A percentile compares a stretch with the other conserved stretches of the same genome.
Evolutionary conservation across 2,113 vertebrate genomes (phyloP).

Genomic region (Rhea pennata): DNA sequence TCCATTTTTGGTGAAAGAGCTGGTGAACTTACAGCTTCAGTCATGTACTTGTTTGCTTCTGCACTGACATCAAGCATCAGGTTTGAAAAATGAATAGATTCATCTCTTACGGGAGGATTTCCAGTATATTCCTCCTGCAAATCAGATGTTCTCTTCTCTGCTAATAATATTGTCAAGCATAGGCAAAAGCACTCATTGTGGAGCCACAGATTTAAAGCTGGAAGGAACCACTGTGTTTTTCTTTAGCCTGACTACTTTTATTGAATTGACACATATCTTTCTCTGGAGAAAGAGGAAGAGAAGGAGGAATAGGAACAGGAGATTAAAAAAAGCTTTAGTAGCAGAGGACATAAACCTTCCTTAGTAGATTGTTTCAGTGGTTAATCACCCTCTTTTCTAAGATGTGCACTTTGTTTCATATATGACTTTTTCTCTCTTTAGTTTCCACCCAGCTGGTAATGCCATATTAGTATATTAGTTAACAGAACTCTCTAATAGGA

Average conservation of each 20-base stretch:
- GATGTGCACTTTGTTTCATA: background rate
- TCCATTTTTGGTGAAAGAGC: background rate
- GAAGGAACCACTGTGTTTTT: background rate
- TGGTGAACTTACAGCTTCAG: background rate
- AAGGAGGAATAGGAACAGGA: background rate
- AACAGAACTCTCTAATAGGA: background rate
- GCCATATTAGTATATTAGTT: background rate
- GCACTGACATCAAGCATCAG: background rate
- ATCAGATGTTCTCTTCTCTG: background rate
- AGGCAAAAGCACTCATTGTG: background rate
- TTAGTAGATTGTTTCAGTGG: background rate
- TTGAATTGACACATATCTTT: background rate
- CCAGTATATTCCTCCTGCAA: background rate
- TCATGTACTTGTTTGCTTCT: background rate
- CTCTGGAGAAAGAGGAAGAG: background rate
- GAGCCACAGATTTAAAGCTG: background rate
- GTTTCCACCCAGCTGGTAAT: background rate
- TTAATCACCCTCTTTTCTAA: background rate
- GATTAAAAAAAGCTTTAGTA: background rate
- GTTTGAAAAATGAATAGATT: background rate
- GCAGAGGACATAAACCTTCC: background rate
- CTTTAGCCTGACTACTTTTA: background rate
- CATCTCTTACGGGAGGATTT: background rate
- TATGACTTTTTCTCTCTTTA: background rate
- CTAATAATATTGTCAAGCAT: fast-evolving